These are phyloP conservation scores for Sebastes cheni DNA, from an alignment of 2,797 vertebrate species.

Conservation along the genomic window DNA sequence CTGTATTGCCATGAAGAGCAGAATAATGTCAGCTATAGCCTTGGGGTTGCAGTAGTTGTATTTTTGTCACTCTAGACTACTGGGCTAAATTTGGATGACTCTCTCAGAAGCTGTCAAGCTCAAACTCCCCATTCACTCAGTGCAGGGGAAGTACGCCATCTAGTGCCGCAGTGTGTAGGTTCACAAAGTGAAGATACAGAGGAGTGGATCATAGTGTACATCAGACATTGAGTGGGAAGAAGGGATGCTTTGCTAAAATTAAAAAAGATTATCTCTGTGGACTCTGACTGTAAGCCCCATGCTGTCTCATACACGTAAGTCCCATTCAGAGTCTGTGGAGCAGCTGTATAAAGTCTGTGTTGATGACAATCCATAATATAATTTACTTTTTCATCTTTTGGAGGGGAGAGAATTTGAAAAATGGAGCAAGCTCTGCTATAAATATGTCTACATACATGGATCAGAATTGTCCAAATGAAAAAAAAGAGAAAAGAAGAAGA, in stretches of 20 bases:
- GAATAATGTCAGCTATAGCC: constrained; percentile 67
- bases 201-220: not conserved
- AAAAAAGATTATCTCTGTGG: not conserved
- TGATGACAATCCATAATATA: not conserved
- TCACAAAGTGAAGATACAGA: not conserved
- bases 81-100: constrained; percentile 67
- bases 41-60: constrained; percentile 45
- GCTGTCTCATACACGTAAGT: not conserved
- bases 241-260: not conserved
- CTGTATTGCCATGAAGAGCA: constrained; percentile 51
- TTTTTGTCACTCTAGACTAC: constrained; percentile 52
- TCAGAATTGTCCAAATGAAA: not conserved
- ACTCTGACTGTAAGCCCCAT: not conserved
- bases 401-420: not conserved
- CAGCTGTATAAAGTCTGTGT: not conserved
- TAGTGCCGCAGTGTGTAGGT: constrained; percentile 49
- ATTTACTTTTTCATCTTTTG: not conserved
- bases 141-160: constrained; percentile 69
- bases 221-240: not conserved
- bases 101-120: constrained; percentile 60
- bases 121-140: not conserved
- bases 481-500: not conserved
- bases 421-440: not conserved
- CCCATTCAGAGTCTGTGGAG: not conserved
- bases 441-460: not conserved